Conservation (phyloP, 2,888 invertebrate genomes). For the Acronicta aceris region DNA sequence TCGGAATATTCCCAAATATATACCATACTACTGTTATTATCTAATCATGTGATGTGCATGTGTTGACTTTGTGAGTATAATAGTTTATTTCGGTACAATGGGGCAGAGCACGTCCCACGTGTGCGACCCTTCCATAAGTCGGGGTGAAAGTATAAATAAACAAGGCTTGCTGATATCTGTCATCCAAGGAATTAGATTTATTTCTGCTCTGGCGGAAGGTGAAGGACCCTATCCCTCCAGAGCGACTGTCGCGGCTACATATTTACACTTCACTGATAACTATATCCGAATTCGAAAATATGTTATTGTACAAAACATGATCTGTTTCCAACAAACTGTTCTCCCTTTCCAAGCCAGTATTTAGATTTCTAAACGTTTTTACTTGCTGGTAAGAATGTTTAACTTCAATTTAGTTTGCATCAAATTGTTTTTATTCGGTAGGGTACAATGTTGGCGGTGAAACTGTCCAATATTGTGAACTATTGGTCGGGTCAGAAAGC, state of each 20-base stretch:
- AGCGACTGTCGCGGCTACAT: constrained; percentile 54
- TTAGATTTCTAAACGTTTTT: no score
- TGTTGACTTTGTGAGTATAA: constrained; percentile 79
- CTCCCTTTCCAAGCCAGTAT: background rate
- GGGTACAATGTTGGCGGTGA: constrained; percentile 60
- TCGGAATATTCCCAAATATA: constrained; percentile 50
- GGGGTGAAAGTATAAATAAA: constrained; percentile 88
- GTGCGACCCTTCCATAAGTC: constrained; percentile 77
- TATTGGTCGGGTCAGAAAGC: constrained; percentile 73
- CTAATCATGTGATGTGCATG: constrained; percentile 56
- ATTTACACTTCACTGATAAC: constrained; percentile 32
- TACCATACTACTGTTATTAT: constrained; percentile 47
- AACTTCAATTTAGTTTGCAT: constrained; percentile 41
- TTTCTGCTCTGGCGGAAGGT: constrained; percentile 85
- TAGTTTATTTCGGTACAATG: constrained; percentile 84
- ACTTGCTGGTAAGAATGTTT: constrained; percentile 23
- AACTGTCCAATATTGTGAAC: constrained; percentile 80
- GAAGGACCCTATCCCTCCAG: constrained; percentile 81
- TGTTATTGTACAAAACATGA: constrained; percentile 26
- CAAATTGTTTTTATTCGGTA: constrained; percentile 48
- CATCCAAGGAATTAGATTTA: constrained; percentile 88
- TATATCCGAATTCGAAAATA: constrained; percentile 28
- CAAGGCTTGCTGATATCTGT: constrained; percentile 89
- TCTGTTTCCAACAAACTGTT: constrained; percentile 10
- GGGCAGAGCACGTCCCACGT: constrained; percentile 77